Base-by-base conservation (phyloP, 1,140 invertebrate species). In the Ceratosolen fusciceps region DNA sequence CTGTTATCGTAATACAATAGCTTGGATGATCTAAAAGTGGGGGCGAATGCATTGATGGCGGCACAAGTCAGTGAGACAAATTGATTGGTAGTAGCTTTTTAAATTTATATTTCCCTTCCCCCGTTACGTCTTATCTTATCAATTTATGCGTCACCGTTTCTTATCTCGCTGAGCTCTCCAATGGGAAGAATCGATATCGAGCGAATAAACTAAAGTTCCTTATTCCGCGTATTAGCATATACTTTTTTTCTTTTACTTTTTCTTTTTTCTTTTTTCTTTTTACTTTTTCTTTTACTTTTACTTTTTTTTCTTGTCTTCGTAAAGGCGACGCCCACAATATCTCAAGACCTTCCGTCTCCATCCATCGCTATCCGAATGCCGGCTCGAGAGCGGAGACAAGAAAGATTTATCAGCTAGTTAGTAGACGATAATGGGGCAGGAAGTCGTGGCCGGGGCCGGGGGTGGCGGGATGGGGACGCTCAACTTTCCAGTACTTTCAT, bases 211-310 rank as follows among this genome's bases (percentile, higher is more conserved):
- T 31, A 24, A 54, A 58, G 52, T 37, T 54, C 24, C 31, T 77
- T 43, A 49, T 68, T 70, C 56, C 12, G n/a, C 19, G 49, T 49
- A 68, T 77, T 77, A 77, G 74, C 74, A 56, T 65, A 65, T 77
- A 52, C n/a, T n/a, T n/a, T n/a, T n/a, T n/a, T n/a, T n/a, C n/a
- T n/a, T n/a, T n/a, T n/a, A n/a, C n/a, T n/a, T n/a, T n/a, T n/a
- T n/a, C n/a, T n/a, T n/a, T n/a, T n/a, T n/a, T n/a, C n/a, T n/a
- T n/a, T n/a, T n/a, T n/a, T n/a, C n/a, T n/a, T n/a, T n/a, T n/a
- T n/a, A n/a, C n/a, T n/a, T n/a, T n/a, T n/a, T n/a, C n/a, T n/a
- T n/a, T n/a, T n/a, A n/a, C n/a, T n/a, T n/a, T n/a, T n/a, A n/a
- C n/a, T n/a, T n/a, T n/a, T n/a, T n/a, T n/a, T n/a, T n/a, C n/a